Percentiles rank a stretch among this genome's conserved stretches.
phyloP scores from a whole-genome alignment of 2,113 vertebrate genomes.

The Amphiprion ocellaris region DNA sequence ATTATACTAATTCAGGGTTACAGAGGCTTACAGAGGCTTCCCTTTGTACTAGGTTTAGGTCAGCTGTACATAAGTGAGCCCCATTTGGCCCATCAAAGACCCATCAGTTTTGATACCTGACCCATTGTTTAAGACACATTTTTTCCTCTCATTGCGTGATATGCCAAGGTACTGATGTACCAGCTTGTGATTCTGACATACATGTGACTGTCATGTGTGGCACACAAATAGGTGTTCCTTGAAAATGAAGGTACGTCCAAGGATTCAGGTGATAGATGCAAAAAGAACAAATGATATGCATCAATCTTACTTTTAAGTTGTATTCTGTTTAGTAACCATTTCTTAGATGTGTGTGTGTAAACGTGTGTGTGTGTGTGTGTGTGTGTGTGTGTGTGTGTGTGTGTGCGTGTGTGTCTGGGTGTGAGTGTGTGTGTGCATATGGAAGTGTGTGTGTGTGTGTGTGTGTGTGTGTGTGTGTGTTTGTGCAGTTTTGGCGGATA shows the following conservation, averaged over 20 bases:
- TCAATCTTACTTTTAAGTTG: conserved; percentile 78
- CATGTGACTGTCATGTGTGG: conserved; percentile 36
- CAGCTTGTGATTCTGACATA: conserved; percentile 20
- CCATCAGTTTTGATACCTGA: conserved; percentile 14
- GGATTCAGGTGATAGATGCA: conserved; percentile 49
- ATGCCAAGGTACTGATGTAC: conserved; percentile 3
- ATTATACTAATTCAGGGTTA: conserved; percentile 20
- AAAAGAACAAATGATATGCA: conserved; percentile 75
- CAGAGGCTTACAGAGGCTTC: conserved; percentile 5
- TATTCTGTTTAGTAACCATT: conserved; percentile 78
- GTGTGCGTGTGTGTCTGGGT: conserved; percentile 20
- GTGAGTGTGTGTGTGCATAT: conserved; percentile 9
- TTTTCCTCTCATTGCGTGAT: conserved; percentile 10
- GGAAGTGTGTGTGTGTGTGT: conserved; percentile 1
- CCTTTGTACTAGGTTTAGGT: conserved; percentile 8
- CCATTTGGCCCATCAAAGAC: conserved; percentile 15
- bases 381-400: conserved; percentile 39
- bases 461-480: conserved; percentile 56
- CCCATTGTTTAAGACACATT: conserved; percentile 20
- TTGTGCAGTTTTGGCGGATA: conserved; percentile 85
- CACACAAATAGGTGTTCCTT: conserved; percentile 19
- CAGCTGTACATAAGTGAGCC: conserved; percentile 4
- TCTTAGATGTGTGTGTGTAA: conserved; percentile 53
- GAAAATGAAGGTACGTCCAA: conserved; percentile 50
- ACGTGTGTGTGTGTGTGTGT: conserved; percentile 1